Conservation (phyloP, 2,113 vertebrate species). For the Danionella cerebrum region DNA sequence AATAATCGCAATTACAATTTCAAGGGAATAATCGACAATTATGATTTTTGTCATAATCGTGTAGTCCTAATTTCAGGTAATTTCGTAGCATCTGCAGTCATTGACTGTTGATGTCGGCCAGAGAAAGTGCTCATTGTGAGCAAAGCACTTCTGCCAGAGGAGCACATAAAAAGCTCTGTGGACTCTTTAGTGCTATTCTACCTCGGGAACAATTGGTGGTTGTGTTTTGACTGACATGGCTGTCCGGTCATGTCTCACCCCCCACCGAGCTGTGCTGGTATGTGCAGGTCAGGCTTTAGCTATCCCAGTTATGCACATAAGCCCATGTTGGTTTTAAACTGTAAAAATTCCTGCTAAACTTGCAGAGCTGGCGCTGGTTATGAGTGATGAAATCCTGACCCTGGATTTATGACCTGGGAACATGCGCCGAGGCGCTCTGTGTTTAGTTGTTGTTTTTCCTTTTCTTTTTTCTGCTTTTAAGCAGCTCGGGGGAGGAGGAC, state of each 20-base stretch:
- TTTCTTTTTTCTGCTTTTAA: background rate
- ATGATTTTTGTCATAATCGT: too few species aligned
- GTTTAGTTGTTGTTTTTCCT: constrained; percentile 19
- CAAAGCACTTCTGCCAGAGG: background rate
- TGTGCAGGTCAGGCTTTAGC: constrained; percentile 25
- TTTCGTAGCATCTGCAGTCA: too few species aligned
- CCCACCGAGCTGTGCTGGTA: constrained; percentile 2
- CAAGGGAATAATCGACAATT: too few species aligned
- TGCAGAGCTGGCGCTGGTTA: constrained; percentile 29
- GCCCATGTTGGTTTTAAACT: constrained; percentile 47
- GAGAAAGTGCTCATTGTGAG: too few species aligned
- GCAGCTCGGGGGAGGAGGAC: constrained; percentile 21
- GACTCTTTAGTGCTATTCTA: background rate
- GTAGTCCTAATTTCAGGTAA: too few species aligned
- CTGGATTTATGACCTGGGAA: constrained; percentile 49
- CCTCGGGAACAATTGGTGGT: background rate
- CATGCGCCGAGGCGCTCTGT: constrained; percentile 9
- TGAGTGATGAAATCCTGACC: constrained; percentile 46
- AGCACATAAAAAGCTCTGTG: background rate
- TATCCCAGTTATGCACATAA: constrained; percentile 46
- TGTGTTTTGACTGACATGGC: background rate
- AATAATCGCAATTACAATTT: too few species aligned
- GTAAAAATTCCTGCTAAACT: constrained; percentile 48
- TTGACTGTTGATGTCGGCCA: too few species aligned
- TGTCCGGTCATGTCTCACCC: background rate